A percentile compares a stretch with the other conserved stretches of the same genome.
Conservation (phyloP, 2,888 invertebrate genomes). For the Prosopocoilus inquinatus region DNA sequence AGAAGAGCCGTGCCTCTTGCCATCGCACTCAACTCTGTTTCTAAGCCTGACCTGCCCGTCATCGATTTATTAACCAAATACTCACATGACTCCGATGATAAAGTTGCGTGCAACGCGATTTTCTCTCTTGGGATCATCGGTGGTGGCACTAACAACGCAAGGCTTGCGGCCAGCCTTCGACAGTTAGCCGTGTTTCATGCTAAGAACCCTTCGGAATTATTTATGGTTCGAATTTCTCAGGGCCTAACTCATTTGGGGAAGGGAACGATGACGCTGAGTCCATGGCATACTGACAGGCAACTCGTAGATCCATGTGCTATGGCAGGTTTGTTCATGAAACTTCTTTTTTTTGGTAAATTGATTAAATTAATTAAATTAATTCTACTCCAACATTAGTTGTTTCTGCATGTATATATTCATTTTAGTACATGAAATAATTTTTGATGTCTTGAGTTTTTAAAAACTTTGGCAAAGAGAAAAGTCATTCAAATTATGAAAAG, state of each 20-base stretch:
- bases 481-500: no score
- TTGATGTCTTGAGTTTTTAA: no score
- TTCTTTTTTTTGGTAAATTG: neutral
- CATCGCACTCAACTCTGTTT: slow-evolving; percentile 89
- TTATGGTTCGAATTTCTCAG: slow-evolving; percentile 96
- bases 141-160: slow-evolving; percentile 81
- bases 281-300: slow-evolving; percentile 93
- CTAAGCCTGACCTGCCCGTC: slow-evolving; percentile 93
- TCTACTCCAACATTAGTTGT: no score
- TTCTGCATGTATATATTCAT: no score
- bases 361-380: no score
- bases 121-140: slow-evolving; percentile 91
- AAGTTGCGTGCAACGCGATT: slow-evolving; percentile 97
- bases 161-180: slow-evolving; percentile 94
- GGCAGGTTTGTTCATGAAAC: slow-evolving; percentile 69
- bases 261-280: slow-evolving; percentile 93
- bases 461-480: no score
- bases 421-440: no score
- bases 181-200: slow-evolving; percentile 96
- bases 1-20: slow-evolving; percentile 94
- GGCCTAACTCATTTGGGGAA: slow-evolving; percentile 97
- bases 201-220: slow-evolving; percentile 92
- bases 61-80: slow-evolving; percentile 97
- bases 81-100: slow-evolving; percentile 95
- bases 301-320: slow-evolving; percentile 92